These are phyloP conservation scores for Trachemys scripta DNA, from an alignment of 2,113 vertebrate genomes.

Conservation along the genomic window DNA sequence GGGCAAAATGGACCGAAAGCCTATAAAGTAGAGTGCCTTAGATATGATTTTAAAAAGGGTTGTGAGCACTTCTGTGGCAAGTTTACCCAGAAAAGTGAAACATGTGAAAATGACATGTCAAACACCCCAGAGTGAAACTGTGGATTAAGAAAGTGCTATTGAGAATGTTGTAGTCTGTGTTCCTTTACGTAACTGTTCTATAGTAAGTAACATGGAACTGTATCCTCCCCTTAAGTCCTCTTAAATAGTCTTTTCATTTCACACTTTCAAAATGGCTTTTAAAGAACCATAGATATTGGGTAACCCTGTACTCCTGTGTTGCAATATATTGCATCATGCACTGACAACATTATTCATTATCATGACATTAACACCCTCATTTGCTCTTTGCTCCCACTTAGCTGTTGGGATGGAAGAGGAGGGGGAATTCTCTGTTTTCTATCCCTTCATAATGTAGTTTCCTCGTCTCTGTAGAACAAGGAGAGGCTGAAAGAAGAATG, in stretches of 20 bases:
- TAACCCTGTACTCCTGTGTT: neutral
- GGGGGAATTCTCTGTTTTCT: neutral
- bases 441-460: neutral
- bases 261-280: neutral
- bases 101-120: neutral
- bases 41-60: neutral
- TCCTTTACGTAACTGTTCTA: neutral
- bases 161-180: neutral
- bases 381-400: neutral
- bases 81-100: neutral
- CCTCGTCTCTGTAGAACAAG: neutral
- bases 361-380: neutral
- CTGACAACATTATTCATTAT: neutral
- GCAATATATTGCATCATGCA: neutral
- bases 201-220: neutral
- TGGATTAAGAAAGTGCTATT: neutral
- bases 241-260: neutral
- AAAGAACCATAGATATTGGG: neutral
- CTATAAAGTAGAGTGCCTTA: accelerated
- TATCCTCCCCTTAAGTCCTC: neutral
- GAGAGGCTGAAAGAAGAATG: neutral
- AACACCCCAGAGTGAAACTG: neutral
- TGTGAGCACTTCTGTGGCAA: neutral
- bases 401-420: slow-evolving; percentile 19
- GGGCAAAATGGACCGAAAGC: neutral